Base-by-base conservation (phyloP, 1,140 invertebrate species). In the Drosophila rufa region DNA sequence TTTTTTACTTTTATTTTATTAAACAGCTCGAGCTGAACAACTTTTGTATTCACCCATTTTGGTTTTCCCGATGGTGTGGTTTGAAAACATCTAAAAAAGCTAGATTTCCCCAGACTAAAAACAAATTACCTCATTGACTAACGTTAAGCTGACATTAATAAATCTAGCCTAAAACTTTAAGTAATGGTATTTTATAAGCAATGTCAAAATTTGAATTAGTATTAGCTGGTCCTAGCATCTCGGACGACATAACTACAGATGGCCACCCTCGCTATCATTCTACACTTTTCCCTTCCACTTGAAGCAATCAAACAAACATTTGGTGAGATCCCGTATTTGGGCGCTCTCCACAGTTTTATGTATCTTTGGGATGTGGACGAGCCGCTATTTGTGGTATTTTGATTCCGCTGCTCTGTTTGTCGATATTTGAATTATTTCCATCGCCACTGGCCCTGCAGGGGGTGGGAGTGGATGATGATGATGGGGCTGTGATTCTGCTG, bases 371-470 rank as follows among this genome's bases (percentile, higher is more conserved):
- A 77, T 80, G 50, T 61, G 70, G 58, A 68, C 73, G 61, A 62
- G 60, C 68, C 53, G 76, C 81, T 64, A 69, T 86, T 78, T 80
- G 81, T 77, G 73, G 83, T 47, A 56, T 78, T 64, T 78, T 67
- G 66, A 69, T 70, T 69, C 68, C 68, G 65, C 48, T 69, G 68
- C 51, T 69, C 36, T 78, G 73, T 76, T 80, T 83, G 78, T 86
- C 79, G 80, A 82, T 87, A 87, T 87, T 83, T 87, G 83, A 87
- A 87, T 82, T 87, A 80, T 87, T 87, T 87, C 76, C 71, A 82
- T 79, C 82, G 67, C 55, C 83, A 79, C 83, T 79, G 68, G 55
- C 74, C 64, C 46, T 55, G 42, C 47, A 43, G 46, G 38, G 33
- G 42, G 47, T 11, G 47, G 60, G 22, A 40, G 58, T 64, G 58